These are phyloP conservation scores for Pilophorus perplexus DNA, from an alignment of 2,888 invertebrate species.

Conservation along the genomic window DNA sequence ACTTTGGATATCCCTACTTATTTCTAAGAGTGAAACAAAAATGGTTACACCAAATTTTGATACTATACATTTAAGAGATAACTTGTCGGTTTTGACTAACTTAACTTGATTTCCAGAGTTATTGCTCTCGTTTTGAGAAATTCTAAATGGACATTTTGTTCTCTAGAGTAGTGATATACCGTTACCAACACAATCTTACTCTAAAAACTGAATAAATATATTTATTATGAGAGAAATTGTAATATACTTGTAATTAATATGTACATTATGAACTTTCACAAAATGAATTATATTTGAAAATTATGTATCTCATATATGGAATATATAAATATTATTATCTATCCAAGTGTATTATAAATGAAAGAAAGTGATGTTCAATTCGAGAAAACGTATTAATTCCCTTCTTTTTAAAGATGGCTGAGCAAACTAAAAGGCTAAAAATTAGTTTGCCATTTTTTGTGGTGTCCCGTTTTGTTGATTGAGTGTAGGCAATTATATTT, in stretches of 20 bases:
- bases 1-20: constrained; percentile 29
- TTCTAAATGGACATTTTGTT: constrained; percentile 37
- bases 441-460: constrained; percentile 6
- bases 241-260: constrained; percentile 45
- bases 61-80: constrained; percentile 22
- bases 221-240: constrained; percentile 44
- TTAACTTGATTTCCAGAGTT: constrained; percentile 29
- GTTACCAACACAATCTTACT: constrained; percentile 38
- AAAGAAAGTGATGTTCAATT: constrained; percentile 28
- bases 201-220: constrained; percentile 40
- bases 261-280: constrained; percentile 45
- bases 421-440: constrained; percentile 16
- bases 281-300: constrained; percentile 44
- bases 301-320: constrained; percentile 24
- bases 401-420: constrained; percentile 15
- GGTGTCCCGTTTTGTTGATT: neutral
- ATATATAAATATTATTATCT: constrained; percentile 27
- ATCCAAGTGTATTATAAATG: constrained; percentile 33
- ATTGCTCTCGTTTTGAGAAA: constrained; percentile 38
- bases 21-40: constrained; percentile 26
- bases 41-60: constrained; percentile 42
- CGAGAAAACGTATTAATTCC: constrained; percentile 24
- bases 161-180: constrained; percentile 33
- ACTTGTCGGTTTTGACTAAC: constrained; percentile 17
- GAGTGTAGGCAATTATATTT: neutral